A percentile compares a stretch with the other conserved stretches of the same genome.
These are phyloP conservation scores for Tanytarsus gracilentus DNA, from an alignment of 2,888 invertebrate species.

Conservation along the genomic window DNA sequence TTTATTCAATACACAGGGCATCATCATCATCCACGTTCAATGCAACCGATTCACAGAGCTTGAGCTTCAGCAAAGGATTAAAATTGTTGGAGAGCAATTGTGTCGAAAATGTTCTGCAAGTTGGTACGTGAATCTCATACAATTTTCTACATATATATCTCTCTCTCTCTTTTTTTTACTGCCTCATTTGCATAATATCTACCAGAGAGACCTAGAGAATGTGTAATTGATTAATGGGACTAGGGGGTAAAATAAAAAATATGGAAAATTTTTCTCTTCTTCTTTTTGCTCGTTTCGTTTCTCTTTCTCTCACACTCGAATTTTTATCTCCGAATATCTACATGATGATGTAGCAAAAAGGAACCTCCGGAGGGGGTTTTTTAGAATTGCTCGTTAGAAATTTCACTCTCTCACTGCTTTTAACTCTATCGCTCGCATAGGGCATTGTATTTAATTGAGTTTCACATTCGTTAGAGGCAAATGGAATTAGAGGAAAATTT, in stretches of 20 bases:
- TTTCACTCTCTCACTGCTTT: conserved; percentile 9
- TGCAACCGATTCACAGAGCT: conserved; percentile 62
- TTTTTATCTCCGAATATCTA: conserved; percentile 16
- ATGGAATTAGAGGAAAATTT: too few species aligned
- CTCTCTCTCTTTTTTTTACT: neutral
- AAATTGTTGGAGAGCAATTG: conserved; percentile 72
- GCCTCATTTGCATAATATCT: conserved; percentile 25
- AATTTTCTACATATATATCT: neutral
- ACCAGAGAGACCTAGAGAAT: conserved; percentile 19
- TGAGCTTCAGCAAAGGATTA: conserved; percentile 79
- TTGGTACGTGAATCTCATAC: conserved; percentile 56
- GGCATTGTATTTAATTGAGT: conserved; percentile 6
- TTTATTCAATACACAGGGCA: conserved; percentile 37
- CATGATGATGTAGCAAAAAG: conserved; percentile 24
- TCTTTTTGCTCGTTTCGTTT: neutral
- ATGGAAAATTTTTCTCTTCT: conserved; percentile 14
- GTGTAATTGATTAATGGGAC: conserved; percentile 27
- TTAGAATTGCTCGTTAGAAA: conserved; percentile 12
- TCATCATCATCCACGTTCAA: conserved; percentile 40
- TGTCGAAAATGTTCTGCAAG: conserved; percentile 79
- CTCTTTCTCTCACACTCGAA: neutral
- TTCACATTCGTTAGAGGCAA: too few species aligned
- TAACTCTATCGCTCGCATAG: neutral
- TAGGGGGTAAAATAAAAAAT: conserved; percentile 28
- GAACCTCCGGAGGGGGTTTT: conserved; percentile 23